Evolutionary conservation across 35 echinoderm and acorn worm species (phyloP).

Genomic region (Eucidaris tribuloides): DNA sequence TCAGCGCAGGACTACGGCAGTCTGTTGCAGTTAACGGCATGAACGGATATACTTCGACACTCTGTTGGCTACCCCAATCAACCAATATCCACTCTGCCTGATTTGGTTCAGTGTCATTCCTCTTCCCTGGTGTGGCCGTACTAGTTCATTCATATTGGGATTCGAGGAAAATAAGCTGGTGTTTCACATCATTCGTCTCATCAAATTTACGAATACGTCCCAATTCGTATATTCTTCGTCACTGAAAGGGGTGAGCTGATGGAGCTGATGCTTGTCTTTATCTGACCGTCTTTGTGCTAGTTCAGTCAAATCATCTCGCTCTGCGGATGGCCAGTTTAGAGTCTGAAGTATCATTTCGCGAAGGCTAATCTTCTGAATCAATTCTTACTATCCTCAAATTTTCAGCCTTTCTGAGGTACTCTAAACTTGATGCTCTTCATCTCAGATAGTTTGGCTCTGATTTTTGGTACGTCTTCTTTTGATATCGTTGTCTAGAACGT

Average conservation of each 20-base stretch:
- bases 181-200: conserved; percentile 24
- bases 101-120: conserved; percentile 36
- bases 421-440: no score
- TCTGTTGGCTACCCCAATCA: background rate
- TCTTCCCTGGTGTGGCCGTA: conserved; percentile 24
- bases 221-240: conserved; percentile 37
- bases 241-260: conserved; percentile 50
- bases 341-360: background rate
- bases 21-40: background rate
- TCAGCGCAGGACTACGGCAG: background rate
- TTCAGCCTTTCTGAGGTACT: conserved; percentile 16
- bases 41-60: background rate
- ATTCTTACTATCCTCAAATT: background rate
- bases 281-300: background rate
- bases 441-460: no score
- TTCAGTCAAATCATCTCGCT: background rate
- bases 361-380: conserved; percentile 31
- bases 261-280: background rate
- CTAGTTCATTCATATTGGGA: background rate
- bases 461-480: no score
- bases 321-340: background rate
- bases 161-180: conserved; percentile 42
- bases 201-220: conserved; percentile 35
- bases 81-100: conserved; percentile 42
- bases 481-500: no score